phyloP scores from a whole-genome alignment of 2,797 vertebrate species.

The Mastacembelus armatus region DNA sequence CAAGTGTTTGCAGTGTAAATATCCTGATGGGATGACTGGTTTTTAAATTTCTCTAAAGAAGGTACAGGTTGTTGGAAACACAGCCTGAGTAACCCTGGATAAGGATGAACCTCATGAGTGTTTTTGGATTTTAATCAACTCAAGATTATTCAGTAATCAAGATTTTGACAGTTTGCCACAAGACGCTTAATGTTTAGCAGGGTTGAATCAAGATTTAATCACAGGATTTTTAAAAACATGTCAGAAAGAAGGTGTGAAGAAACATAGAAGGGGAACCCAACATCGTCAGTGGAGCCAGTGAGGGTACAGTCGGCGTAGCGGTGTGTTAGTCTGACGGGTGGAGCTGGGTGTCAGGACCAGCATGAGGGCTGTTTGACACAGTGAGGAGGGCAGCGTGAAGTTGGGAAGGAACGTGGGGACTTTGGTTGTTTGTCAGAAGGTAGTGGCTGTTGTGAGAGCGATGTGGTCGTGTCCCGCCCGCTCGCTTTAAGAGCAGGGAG shows the following conservation, averaged over 20 bases:
- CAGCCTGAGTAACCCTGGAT: background rate
- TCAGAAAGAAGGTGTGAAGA: background rate
- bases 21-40: conserved; percentile 2
- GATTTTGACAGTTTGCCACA: background rate
- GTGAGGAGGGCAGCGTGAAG: conserved; percentile 30
- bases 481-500: conserved; percentile 85
- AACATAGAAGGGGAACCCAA: background rate
- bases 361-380: conserved; percentile 27
- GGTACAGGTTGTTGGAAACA: background rate
- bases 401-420: conserved; percentile 53
- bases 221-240: background rate
- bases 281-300: conserved; percentile 3
- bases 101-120: background rate
- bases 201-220: background rate
- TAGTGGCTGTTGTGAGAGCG: conserved; percentile 76
- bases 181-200: conserved; percentile 25
- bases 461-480: conserved; percentile 78
- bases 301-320: conserved; percentile 8
- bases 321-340: conserved; percentile 2
- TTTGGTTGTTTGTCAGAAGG: conserved; percentile 80
- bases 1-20: too few relatives aligned
- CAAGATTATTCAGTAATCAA: conserved; percentile 17
- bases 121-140: conserved; percentile 4
- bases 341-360: conserved; percentile 27
- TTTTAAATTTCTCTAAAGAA: background rate